Percentiles rank a stretch among this genome's conserved stretches.
Evolutionary conservation across 2,113 vertebrate genomes (phyloP).

Genomic region (Crotalus tigris): DNA sequence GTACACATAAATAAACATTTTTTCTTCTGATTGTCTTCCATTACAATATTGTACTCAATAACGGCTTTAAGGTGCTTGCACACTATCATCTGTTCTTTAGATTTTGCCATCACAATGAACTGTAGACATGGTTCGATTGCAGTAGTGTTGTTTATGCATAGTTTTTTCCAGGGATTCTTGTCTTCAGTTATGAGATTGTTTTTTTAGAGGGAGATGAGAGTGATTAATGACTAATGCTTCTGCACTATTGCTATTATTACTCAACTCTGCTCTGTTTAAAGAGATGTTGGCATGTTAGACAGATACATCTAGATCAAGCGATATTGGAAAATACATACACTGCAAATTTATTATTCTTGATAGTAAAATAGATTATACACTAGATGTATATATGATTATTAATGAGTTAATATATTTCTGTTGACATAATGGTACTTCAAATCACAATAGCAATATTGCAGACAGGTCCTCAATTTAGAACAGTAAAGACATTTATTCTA

Average conservation of each 20-base stretch:
- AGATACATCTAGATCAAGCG: slow-evolving; percentile 7
- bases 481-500: not conserved
- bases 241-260: not conserved
- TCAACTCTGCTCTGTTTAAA: not conserved
- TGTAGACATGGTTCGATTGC: not conserved
- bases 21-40: not conserved
- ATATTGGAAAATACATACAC: slow-evolving; percentile 13
- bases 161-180: slow-evolving; percentile 17
- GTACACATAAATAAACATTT: not conserved
- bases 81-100: not conserved
- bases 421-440: not conserved
- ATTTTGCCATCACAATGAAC: not conserved
- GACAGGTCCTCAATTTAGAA: not conserved
- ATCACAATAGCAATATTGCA: not conserved
- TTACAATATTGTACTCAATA: not conserved
- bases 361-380: not conserved
- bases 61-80: not conserved
- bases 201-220: not conserved
- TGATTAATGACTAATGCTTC: slow-evolving; percentile 3
- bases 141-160: not conserved
- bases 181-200: slow-evolving; percentile 1
- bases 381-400: not conserved
- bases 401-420: not conserved
- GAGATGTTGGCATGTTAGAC: not conserved
- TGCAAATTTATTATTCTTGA: not conserved